Base-by-base conservation (phyloP, 2,797 vertebrate genomes). In the Platalea minor region DNA sequence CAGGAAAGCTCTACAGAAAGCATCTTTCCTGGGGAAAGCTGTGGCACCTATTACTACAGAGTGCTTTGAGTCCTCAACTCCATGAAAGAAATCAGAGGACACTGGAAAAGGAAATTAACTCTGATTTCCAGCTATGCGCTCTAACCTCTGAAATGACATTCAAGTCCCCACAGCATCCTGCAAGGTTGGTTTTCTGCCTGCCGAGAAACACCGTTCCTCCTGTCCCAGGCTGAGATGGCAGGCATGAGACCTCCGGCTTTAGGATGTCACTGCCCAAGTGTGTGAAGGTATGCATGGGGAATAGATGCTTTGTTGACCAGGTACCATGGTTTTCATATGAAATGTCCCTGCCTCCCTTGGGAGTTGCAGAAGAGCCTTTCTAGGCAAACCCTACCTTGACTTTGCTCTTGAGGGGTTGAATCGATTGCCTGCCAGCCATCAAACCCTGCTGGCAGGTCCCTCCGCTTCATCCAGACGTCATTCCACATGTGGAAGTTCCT, bases 401-500 rank as follows among this genome's bases (percentile, higher is more conserved):
- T 98, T 74, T 24, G 82, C 83, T 98, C 98, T 94, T 98, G 98
- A 29, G 97, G 98, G 9, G 97, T 98, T 61, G 97, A 39, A 86
- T 98, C 98, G 4, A 98, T 80, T 11, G 96, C 97, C 85, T 98
- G 98, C 98, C 98, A 98, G 46, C 97, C 98, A 3, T 94, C 73
- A 60, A 96, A 95, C 8, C 97, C 98, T 4, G 57, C 3, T 0
- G 97, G 97, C 29, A 98, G 61, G 39, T 98, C 98, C 3, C 2
- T 23, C 45, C 97, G 77, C 91, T 91, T 97, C 98, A 98, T 98
- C 98, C 98, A 98, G 33, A 54, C 97, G 0, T 98, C 98, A 0
- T 97, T 97, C 98, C 97, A 98, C 54, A 98, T 95, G 0, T 98
- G 98, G 93, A 98, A 98, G 81, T 98, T 98, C 98, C 98, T 98